Base-by-base conservation (phyloP, 2,113 vertebrate species). In the Strigops habroptila region DNA sequence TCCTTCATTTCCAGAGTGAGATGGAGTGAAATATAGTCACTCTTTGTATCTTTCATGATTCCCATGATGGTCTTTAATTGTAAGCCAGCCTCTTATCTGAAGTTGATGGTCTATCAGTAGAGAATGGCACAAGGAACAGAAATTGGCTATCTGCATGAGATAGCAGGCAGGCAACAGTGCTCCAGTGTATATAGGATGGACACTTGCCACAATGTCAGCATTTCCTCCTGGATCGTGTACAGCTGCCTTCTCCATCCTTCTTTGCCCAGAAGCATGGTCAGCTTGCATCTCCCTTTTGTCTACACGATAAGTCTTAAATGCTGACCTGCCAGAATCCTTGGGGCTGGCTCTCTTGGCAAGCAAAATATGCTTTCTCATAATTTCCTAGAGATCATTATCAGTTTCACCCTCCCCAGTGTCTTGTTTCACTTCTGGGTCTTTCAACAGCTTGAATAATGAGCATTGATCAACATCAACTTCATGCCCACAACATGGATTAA, bases 301-400 rank as follows among this genome's bases (percentile, higher is more conserved):
- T 88, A 59, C 28, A 5, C 23, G 28, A 4, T 35, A 80, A 91
- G 18, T 6, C 44, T 79, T 65, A 82, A 86, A 65, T 25, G 28
- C 33, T 88, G 43, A 83, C 78, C 87, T 91, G 70, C 44, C 28
- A 59, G 22, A 69, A 52, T 86, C 49, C 39, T 86, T 67, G 37
- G 17, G 64, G 46, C 60, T 86, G 51, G 12, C 23, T 93, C 15
- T 53, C 88, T 81, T 81, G 69, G 60, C 7, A 2, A 71, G 46
- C 64, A 88, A 46, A 81, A 59, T 35, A 35, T 24, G 70, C 82
- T 92, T 93, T 93, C 75, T 91, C 83, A 89, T 78, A 13, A 86
- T 75, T 95, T 97, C 69, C 88, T 95, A 81, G 88, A 95, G 69
- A 91, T 78, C 86, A 82, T 87, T 84, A 68, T 65, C 60, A 93